These are phyloP conservation scores for Pelecanus crispus DNA, from an alignment of 2,113 vertebrate genomes.

Conservation along the genomic window DNA sequence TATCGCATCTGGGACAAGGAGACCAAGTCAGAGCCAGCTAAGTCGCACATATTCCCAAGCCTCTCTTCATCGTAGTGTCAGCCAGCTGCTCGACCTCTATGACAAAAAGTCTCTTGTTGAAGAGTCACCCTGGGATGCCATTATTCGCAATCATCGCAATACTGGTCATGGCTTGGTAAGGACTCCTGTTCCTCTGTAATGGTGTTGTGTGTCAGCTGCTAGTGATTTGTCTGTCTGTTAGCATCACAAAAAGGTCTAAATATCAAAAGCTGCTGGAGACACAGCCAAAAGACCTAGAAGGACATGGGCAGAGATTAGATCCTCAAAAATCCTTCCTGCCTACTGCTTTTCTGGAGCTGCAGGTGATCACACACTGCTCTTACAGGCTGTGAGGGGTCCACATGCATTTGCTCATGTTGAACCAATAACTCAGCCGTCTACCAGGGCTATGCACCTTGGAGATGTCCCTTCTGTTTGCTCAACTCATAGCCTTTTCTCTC, in stretches of 20 bases:
- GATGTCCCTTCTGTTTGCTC: background rate
- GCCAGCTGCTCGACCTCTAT: slow-evolving; percentile 81
- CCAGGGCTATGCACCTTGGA: background rate
- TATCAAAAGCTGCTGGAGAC: background rate
- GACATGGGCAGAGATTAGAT: background rate
- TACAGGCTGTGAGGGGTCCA: too few relatives aligned
- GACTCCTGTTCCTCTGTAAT: background rate
- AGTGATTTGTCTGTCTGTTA: background rate
- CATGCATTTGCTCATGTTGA: background rate
- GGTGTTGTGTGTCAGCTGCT: background rate
- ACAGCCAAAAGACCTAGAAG: background rate
- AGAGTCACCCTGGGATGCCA: slow-evolving; percentile 82
- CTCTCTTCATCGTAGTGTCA: slow-evolving; percentile 85
- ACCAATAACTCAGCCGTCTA: background rate
- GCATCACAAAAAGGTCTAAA: background rate
- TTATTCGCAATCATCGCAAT: slow-evolving; percentile 77
- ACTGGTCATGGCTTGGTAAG: slow-evolving; percentile 80
- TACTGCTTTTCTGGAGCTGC: background rate
- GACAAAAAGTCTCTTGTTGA: slow-evolving; percentile 83
- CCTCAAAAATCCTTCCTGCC: background rate
- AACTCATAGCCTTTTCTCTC: background rate
- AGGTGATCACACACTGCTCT: background rate
- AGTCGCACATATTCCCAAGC: slow-evolving; percentile 74
- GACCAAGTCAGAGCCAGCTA: slow-evolving; percentile 78
- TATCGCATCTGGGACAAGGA: slow-evolving; percentile 68